Percentiles rank a stretch among this genome's conserved stretches.
Conservation (phyloP, 2,797 vertebrate genomes). For the Hypotaenidia okinawae region DNA sequence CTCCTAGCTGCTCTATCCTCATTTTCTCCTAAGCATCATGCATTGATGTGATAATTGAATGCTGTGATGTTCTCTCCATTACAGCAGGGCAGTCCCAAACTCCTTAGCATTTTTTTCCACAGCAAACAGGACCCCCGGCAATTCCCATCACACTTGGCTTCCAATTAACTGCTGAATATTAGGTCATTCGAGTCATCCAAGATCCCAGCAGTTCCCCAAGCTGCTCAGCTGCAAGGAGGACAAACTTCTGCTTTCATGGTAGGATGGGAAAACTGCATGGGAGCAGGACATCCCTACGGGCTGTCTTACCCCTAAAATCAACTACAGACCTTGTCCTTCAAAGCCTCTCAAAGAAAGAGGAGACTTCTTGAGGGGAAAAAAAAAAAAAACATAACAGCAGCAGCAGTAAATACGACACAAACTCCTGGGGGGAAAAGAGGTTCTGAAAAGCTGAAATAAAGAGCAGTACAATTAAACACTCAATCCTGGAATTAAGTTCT, state of each 20-base stretch:
- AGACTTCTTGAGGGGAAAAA: not conserved
- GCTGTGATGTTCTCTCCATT: not conserved
- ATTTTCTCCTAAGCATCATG: not conserved
- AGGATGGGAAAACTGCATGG: not conserved
- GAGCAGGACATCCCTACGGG: not conserved
- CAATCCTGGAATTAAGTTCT: not conserved
- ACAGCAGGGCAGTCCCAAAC: not conserved
- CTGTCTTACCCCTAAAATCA: not conserved
- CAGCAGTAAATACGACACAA: not conserved
- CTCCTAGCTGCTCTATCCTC: not conserved
- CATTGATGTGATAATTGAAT: not conserved
- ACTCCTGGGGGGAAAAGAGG: not conserved
- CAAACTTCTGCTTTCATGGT: not conserved
- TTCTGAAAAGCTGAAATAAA: conserved; percentile 1
- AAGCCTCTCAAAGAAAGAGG: not conserved
- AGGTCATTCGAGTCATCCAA: not conserved
- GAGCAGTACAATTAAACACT: not conserved
- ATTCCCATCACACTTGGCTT: not conserved
- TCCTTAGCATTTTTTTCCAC: not conserved
- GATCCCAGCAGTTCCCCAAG: not conserved
- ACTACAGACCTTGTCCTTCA: not conserved
- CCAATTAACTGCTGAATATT: not conserved
- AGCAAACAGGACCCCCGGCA: conserved; percentile 10
- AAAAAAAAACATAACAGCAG: not conserved
- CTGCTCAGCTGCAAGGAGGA: not conserved